Evolutionary conservation across 2,797 vertebrate genomes (phyloP).

Genomic region (Cyprinella venusta): DNA sequence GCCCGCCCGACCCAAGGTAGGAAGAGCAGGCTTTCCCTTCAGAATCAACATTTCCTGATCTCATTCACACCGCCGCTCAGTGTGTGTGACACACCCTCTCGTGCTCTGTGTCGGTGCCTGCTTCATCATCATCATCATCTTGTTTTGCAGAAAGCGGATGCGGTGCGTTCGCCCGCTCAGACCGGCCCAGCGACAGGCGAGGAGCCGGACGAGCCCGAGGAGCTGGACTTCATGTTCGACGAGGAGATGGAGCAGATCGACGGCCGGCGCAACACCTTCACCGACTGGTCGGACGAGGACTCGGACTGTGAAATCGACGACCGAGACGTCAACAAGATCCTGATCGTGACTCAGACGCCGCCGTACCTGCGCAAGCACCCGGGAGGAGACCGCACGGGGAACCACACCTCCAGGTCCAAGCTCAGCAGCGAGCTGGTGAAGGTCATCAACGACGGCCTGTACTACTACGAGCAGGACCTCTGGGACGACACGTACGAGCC

Average conservation of each 20-base stretch:
- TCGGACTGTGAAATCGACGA: conserved; percentile 96
- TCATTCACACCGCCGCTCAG: too few relatives aligned
- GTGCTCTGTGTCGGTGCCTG: not conserved
- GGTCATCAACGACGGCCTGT: conserved; percentile 98
- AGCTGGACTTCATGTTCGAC: conserved; percentile 97
- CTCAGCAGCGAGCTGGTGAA: conserved; percentile 92
- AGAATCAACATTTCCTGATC: too few relatives aligned
- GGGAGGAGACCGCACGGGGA: conserved; percentile 93
- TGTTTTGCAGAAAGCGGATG: conserved; percentile 78
- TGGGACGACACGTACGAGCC: conserved; percentile 96
- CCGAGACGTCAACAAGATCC: conserved; percentile 96
- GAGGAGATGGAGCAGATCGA: conserved; percentile 99
- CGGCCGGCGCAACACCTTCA: conserved; percentile 96
- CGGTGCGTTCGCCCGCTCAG: conserved; percentile 58
- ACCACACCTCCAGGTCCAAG: conserved; percentile 93
- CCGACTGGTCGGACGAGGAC: conserved; percentile 97
- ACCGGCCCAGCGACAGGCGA: conserved; percentile 63
- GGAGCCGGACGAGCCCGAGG: conserved; percentile 93
- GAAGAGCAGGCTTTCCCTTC: not conserved
- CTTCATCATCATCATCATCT: not conserved
- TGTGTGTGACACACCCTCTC: too few relatives aligned
- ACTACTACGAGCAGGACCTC: conserved; percentile 97
- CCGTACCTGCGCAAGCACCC: conserved; percentile 96
- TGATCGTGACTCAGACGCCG: conserved; percentile 97
- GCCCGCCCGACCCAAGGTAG: conserved; percentile 88